Conservation (phyloP, 2,888 invertebrate genomes). For the Hydrotaea cyrtoneurina region DNA sequence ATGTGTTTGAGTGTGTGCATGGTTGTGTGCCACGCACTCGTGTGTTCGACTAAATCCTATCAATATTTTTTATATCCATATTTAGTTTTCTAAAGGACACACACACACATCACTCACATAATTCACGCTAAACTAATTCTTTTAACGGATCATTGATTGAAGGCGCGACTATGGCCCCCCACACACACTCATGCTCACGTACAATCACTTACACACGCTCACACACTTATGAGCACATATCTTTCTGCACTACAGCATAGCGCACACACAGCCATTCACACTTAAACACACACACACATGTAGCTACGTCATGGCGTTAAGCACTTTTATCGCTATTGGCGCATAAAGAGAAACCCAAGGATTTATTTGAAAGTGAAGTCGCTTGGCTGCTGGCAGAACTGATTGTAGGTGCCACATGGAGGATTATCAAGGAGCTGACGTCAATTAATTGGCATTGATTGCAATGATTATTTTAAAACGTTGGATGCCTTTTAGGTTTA, state of each 20-base stretch:
- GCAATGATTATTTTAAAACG: not conserved
- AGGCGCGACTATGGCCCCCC: conserved; percentile 41
- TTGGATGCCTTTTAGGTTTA: not conserved
- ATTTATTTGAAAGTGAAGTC: conserved; percentile 13
- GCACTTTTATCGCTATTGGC: not conserved
- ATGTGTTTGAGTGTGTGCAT: not conserved
- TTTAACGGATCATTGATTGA: conserved; percentile 52
- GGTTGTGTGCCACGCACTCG: not conserved
- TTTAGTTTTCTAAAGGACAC: conserved; percentile 43
- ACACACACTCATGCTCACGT: conserved; percentile 21
- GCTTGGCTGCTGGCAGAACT: not conserved
- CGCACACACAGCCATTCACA: not conserved
- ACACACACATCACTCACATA: conserved; percentile 45
- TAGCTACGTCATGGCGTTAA: not conserved
- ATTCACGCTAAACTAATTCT: conserved; percentile 61
- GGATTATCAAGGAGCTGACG: not conserved
- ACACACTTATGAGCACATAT: not conserved
- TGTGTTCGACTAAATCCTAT: conserved; percentile 33
- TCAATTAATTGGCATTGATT: not conserved
- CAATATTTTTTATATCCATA: conserved; percentile 48
- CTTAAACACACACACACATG: not conserved
- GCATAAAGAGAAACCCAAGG: conserved; percentile 15
- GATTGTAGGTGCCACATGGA: not conserved
- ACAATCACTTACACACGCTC: conserved; percentile 7
- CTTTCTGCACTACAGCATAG: not conserved